Percentiles rank a stretch among this genome's conserved stretches.
phyloP scores from a whole-genome alignment of 2,888 invertebrate genomes.

The Drosophila kokeensis region DNA sequence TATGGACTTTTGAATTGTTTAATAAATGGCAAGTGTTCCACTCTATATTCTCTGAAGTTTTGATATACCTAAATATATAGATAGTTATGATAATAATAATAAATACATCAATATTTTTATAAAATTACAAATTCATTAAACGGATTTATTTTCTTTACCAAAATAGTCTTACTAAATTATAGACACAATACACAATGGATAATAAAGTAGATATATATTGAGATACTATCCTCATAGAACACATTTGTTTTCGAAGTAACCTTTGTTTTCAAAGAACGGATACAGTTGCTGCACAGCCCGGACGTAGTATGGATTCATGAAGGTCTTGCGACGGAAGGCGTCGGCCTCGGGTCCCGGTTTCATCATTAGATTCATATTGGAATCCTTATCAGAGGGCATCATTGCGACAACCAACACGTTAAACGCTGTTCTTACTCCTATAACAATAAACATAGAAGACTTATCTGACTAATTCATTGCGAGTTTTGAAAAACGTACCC shows the following conservation, averaged over 20 bases:
- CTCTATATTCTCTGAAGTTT: background rate
- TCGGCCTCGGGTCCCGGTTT: conserved; percentile 64
- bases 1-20: background rate
- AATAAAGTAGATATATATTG: fast-evolving
- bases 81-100: background rate
- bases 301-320: conserved; percentile 69
- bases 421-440: conserved; percentile 67
- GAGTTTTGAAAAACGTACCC: conserved; percentile 56
- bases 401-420: conserved; percentile 58
- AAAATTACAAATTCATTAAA: background rate
- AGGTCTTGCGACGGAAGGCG: conserved; percentile 55
- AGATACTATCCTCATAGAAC: too few species aligned
- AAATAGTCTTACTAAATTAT: background rate
- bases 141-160: background rate
- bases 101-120: background rate
- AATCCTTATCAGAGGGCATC: conserved; percentile 73
- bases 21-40: background rate
- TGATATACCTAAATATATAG: background rate
- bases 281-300: conserved; percentile 74
- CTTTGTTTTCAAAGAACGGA: conserved; percentile 81
- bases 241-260: conserved; percentile 23
- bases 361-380: conserved; percentile 68
- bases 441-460: background rate
- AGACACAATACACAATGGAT: background rate
- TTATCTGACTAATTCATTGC: background rate